Base-by-base conservation (phyloP, 2,797 vertebrate genomes). In the Chaenodraco wilsoni region DNA sequence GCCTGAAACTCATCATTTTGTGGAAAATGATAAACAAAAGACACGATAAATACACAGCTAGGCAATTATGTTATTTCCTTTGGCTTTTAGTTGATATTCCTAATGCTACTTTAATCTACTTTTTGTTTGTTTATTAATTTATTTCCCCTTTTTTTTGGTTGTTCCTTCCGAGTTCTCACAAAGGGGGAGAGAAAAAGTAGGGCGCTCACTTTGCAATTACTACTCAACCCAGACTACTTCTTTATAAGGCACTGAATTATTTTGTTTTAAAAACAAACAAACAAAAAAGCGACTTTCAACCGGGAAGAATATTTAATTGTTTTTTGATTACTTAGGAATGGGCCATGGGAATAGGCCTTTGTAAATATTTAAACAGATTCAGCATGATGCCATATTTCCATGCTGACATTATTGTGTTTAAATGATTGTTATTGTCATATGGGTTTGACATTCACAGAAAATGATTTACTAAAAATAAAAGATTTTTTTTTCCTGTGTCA, bases 351-450 rank as follows among this genome's bases (percentile, higher is more conserved):
- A 94, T 95, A 92, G 88, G 84, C 88, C 90, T 91, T 94, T 92
- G 93, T 95, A 95, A 95, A 95, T 95, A 95, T 95, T 95, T 95
- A 94, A 95, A 95, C 88, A 94, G 90, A 93, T 94, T 87, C 89
- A 83, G 92, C 91, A 79, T 89, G 90, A 92, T 91, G 91, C 93
- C 90, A 85, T 90, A 93, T 93, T 95, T 95, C 90, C 92, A 91
- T 92, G 90, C 88, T 92, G 91, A 89, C 87, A 89, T 92, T 94
- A 90, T 92, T 91, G 89, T 91, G 91, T 92, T 92, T 87, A 89
- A 89, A 89, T 88, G 80, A 89, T 90, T 93, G 87, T 93, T 93
- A 93, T 92, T 93, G 92, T 94, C 91, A 92, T 90, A 76, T 62
- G 88, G 83, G 73, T 80, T 87, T 84, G 79, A 81, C 91, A 88